A percentile compares a stretch with the other conserved stretches of the same genome.
These are phyloP conservation scores for Muscina levida DNA, from an alignment of 2,888 invertebrate genomes.

Conservation along the genomic window DNA sequence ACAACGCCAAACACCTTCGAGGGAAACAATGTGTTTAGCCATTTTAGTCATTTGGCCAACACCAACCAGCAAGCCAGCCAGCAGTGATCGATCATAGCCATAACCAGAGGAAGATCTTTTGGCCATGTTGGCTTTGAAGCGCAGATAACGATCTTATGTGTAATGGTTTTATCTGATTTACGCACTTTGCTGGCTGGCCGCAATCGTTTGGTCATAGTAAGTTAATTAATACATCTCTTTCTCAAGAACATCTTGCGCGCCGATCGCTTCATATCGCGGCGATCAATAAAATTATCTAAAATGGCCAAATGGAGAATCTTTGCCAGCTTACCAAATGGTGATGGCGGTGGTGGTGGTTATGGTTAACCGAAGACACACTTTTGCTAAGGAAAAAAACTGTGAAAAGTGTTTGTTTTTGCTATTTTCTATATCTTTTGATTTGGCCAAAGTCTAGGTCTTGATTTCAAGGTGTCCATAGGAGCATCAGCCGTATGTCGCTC, in stretches of 20 bases:
- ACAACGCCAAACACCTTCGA: slow-evolving; percentile 19
- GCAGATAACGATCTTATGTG: slow-evolving; percentile 54
- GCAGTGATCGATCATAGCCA: slow-evolving; percentile 58
- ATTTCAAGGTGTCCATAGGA: slow-evolving; percentile 43
- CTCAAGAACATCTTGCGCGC: neutral
- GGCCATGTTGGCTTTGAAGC: slow-evolving; percentile 21
- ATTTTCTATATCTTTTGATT: slow-evolving; percentile 21
- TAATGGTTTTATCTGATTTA: slow-evolving; percentile 65
- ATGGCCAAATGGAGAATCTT: slow-evolving; percentile 21
- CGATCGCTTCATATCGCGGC: neutral
- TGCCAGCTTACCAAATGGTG: slow-evolving; percentile 52
- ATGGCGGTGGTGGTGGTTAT: slow-evolving; percentile 59
- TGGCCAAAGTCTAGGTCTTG: slow-evolving; percentile 20
- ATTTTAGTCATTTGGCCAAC: slow-evolving; percentile 55
- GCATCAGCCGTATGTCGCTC: neutral
- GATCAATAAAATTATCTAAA: slow-evolving; percentile 42
- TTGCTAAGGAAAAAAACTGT: slow-evolving; percentile 53
- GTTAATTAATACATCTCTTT: slow-evolving; percentile 64
- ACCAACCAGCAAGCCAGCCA: slow-evolving; percentile 34
- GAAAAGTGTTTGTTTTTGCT: slow-evolving; percentile 64
- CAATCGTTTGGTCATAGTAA: slow-evolving; percentile 4
- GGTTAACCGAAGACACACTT: slow-evolving; percentile 48
- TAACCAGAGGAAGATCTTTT: slow-evolving; percentile 37
- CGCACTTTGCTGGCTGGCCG: slow-evolving; percentile 48
- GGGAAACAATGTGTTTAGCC: slow-evolving; percentile 38